phyloP scores from a whole-genome alignment of 2,888 invertebrate species.

The Hyposoter dolosus region DNA sequence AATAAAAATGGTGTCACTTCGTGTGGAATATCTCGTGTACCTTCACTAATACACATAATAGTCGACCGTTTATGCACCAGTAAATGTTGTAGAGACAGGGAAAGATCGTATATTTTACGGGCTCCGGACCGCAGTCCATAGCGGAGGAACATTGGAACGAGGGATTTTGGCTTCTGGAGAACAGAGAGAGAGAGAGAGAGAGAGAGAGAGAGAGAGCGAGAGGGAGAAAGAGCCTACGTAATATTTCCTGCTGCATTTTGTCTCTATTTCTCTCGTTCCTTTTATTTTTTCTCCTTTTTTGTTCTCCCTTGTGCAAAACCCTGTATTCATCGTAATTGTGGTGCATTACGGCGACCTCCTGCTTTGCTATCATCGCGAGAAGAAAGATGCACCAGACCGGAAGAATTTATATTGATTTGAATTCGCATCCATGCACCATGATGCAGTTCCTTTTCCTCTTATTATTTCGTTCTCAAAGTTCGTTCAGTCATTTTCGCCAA shows the following conservation, averaged over 20 bases:
- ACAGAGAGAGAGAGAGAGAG: constrained; percentile 32
- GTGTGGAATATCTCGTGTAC: constrained; percentile 18
- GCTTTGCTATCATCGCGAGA: constrained; percentile 16
- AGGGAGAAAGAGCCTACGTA: constrained; percentile 16
- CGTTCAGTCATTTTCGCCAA: constrained; percentile 3
- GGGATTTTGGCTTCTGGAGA: constrained; percentile 47
- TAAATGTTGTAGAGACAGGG: constrained; percentile 34
- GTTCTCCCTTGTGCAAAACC: not conserved
- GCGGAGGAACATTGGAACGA: constrained; percentile 29
- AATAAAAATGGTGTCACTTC: constrained; percentile 13
- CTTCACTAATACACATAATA: constrained; percentile 56
- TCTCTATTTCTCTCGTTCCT: constrained; percentile 9
- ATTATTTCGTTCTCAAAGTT: constrained; percentile 8
- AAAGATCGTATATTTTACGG: constrained; percentile 62
- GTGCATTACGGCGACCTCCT: constrained; percentile 15
- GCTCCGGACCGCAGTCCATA: constrained; percentile 25
- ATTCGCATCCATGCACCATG: constrained; percentile 2
- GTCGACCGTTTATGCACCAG: constrained; percentile 9
- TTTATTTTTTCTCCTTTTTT: constrained; percentile 18
- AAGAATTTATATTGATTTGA: constrained; percentile 58
- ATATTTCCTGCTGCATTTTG: constrained; percentile 39
- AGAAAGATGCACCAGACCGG: constrained; percentile 46
- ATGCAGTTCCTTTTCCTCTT: constrained; percentile 19
- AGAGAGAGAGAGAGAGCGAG: constrained; percentile 8
- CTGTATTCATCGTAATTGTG: constrained; percentile 61